These are phyloP conservation scores for Drosophila nasuta DNA, from an alignment of 1,140 invertebrate species.

Conservation along the genomic window DNA sequence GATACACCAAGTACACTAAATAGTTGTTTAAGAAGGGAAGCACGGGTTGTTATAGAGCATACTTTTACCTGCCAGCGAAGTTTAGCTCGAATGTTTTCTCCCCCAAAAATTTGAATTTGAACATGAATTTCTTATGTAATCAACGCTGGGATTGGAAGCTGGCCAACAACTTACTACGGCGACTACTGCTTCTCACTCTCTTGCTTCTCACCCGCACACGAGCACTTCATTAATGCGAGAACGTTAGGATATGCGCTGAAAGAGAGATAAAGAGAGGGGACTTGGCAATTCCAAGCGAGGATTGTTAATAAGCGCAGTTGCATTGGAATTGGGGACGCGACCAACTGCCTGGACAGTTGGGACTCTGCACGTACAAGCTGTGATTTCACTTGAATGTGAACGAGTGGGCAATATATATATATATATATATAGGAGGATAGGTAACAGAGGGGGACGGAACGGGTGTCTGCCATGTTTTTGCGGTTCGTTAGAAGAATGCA, in stretches of 20 bases:
- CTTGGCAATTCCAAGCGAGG: slow-evolving; percentile 54
- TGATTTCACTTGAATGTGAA: slow-evolving; percentile 51
- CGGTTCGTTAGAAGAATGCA: slow-evolving; percentile 66
- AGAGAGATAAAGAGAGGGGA: slow-evolving; percentile 17
- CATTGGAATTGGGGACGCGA: slow-evolving; percentile 37
- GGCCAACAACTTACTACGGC: slow-evolving; percentile 41
- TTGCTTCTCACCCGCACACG: slow-evolving; percentile 34
- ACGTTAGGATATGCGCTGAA: slow-evolving; percentile 49
- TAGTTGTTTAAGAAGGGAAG: background rate
- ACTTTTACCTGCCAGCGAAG: slow-evolving; percentile 30
- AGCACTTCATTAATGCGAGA: slow-evolving; percentile 78
- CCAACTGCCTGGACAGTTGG: slow-evolving; percentile 23
- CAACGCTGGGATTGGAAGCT: slow-evolving; percentile 57
- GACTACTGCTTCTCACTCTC: background rate
- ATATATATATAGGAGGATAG: background rate
- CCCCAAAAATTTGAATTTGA: slow-evolving; percentile 64
- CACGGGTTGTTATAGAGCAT: background rate
- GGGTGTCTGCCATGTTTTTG: slow-evolving; percentile 48
- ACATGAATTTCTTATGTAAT: slow-evolving; percentile 82
- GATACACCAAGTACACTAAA: slow-evolving; percentile 6
- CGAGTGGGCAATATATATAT: background rate
- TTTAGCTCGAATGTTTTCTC: slow-evolving; percentile 26
- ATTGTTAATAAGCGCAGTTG: slow-evolving; percentile 78
- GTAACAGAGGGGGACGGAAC: background rate
- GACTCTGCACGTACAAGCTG: slow-evolving; percentile 60